Base-by-base conservation (phyloP, 2,888 invertebrate species). In the Dermolepida albohirtum region DNA sequence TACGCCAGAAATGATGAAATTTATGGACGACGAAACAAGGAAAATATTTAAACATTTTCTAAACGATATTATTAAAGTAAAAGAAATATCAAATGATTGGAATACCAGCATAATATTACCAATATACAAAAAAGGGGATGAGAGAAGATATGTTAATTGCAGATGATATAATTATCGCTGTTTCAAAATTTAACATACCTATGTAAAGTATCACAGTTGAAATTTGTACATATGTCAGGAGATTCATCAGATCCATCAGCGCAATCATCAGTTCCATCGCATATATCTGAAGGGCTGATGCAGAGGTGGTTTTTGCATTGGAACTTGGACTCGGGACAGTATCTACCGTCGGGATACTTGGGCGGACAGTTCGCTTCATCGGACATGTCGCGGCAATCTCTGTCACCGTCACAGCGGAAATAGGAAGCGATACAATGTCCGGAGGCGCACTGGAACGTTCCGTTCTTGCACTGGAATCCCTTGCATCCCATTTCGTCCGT, bases 241-340 rank as follows among this genome's bases (percentile, higher is more conserved):
- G 90, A 89, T 83, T 98, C 97, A 80, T 97, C 97, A 0, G 93
- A 93, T 39, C 90, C 91, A 80, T 98, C 97, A 7, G 95, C 94
- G 79, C 97, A 97, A 82, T 97, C 97, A 77, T 97, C 95, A 29
- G 91, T 90, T 41, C 96, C 97, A 80, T 98, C 97, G 82, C 97
- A 98, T 11, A 95, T 86, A 85, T 97, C 96, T 5, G 92, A 90
- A 70, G 93, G 89, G 5, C 94, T 90, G 39, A 98, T 94, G 83
- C 98, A 98, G 50, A 96, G 86, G 79, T 95, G 94, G 82, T 97
- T 97, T 66, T 88, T 88, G 82, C 97, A 98, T 80, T 97, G 93
- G 89, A 96, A 97, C 77, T 92, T 90, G 68, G 92, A 92, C 74
- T 93, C 92, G 0, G 95, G 94, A 77, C 97, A 98, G 79, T 93